Evolutionary conservation across 1,140 invertebrate species (phyloP).

Genomic region (Popillia japonica): DNA sequence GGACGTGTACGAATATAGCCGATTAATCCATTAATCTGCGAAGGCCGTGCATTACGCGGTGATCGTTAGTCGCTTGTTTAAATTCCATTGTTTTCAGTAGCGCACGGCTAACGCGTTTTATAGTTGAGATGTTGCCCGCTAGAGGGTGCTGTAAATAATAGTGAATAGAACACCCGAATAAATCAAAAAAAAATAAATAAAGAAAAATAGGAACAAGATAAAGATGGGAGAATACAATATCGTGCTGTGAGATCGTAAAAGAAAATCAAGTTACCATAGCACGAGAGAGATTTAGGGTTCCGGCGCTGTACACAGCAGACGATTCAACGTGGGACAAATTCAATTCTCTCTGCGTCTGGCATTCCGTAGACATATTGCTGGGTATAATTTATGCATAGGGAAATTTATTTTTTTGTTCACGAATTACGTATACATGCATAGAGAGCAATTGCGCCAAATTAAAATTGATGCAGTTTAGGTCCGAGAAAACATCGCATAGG

Average conservation of each 20-base stretch:
- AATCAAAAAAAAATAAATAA: no score
- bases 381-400: no score
- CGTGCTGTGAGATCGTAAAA: background rate
- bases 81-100: slow-evolving; percentile 5
- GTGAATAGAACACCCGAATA: no score
- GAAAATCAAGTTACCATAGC: background rate
- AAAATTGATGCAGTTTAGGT: no score
- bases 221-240: no score
- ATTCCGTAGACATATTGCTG: background rate
- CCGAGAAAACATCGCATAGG: no score
- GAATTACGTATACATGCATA: no score
- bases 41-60: background rate
- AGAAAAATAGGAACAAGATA: no score
- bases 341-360: background rate
- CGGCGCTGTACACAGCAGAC: background rate
- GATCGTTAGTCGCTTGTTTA: background rate
- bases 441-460: no score
- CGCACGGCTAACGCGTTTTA: background rate
- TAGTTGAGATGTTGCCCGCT: no score
- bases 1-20: background rate
- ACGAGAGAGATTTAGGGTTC: background rate
- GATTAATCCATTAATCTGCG: background rate
- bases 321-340: background rate
- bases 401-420: no score
- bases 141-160: no score